Base-by-base conservation (phyloP, 1,140 invertebrate genomes). In the Drosophila pseudoobscura region DNA sequence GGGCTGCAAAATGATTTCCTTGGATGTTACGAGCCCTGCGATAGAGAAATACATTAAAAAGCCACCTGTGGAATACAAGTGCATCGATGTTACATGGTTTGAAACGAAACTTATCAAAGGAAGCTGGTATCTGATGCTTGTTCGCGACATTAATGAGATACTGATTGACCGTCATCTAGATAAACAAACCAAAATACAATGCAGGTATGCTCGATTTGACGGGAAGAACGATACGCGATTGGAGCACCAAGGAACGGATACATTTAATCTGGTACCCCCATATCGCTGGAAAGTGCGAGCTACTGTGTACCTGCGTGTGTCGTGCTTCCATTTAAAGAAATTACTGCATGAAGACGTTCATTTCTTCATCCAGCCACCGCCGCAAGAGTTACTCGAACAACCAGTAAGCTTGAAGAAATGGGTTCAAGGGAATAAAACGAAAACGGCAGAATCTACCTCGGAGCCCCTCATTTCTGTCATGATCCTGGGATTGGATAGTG, bases 401-500 rank as follows among this genome's bases (percentile, higher is more conserved):
- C 4, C 41, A 0, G 1, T 2, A 3, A 53, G 26, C 5, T n/a
- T 73, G 2, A 9, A 24, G 1, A 44, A 29, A 35, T 56, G 53
- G 72, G n/a, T 41, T 1, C 22, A 24, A 35, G 7, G 5, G 3
- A 11, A 24, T 15, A 44, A 17, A 2, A 35, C 41, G 5, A 13
- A 7, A 13, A 13, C 2, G 1, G 3, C 11, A 5, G 11, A 39
- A 39, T 20, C 20, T 20, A 2, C 20, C 20, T 20, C 20, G 20
- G 20, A 20, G 20, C 31, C 47, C 0, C 47, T 51, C 1, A 55
- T 76, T 8, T 76, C 74, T 0, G 44, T 69, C 3, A 75, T 76
- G 74, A 54, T 76, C 2, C 15, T 76, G 5, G 74, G 74, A 6
- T 7, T 76, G 35, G 74, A 76, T 15, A 68, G 51, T 3, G 29